Evolutionary conservation across 2,113 vertebrate species (phyloP).

Genomic region (Microcebus tavaratra): DNA sequence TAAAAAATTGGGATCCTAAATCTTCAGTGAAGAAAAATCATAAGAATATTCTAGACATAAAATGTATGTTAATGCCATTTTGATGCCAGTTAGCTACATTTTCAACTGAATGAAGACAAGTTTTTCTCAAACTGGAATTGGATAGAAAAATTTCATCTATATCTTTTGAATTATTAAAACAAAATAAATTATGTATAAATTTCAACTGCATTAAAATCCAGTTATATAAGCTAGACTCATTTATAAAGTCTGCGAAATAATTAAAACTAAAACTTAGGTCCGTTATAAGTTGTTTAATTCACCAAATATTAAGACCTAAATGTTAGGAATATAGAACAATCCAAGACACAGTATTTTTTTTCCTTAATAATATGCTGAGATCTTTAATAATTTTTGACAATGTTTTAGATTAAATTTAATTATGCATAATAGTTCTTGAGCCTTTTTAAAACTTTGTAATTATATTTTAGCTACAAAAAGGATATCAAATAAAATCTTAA

Average conservation of each 20-base stretch:
- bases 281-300: neutral
- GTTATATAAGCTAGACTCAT: neutral
- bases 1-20: constrained; percentile 5
- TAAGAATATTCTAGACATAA: neutral
- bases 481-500: constrained; percentile 2
- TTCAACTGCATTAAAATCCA: neutral
- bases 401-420: constrained; percentile 32
- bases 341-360: neutral
- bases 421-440: neutral
- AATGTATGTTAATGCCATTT: neutral
- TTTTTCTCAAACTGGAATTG: constrained; percentile 3
- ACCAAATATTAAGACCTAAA: neutral
- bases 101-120: constrained; percentile 35
- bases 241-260: constrained; percentile 37
- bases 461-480: neutral
- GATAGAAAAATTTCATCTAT: neutral
- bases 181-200: neutral
- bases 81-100: neutral
- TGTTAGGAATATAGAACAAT: neutral
- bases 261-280: constrained; percentile 24
- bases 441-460: neutral
- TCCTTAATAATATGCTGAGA: neutral
- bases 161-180: constrained; percentile 28
- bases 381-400: neutral
- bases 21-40: constrained; percentile 35